Conservation (phyloP, 2,113 vertebrate genomes). For the Engraulis encrasicolus region DNA sequence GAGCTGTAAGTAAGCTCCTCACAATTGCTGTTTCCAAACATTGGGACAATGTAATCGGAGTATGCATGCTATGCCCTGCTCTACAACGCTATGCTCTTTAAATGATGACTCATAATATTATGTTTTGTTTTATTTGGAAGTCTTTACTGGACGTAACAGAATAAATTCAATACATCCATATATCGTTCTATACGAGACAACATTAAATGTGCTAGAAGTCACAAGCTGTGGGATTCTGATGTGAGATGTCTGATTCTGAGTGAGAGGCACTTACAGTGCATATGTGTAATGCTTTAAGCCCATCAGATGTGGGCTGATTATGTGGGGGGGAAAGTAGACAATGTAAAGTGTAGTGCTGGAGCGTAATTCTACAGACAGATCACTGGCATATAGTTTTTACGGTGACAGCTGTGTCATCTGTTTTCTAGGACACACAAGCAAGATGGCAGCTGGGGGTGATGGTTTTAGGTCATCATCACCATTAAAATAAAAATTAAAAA, state of each 20-base stretch:
- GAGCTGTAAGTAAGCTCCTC: background rate
- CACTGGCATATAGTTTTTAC: conserved; percentile 67
- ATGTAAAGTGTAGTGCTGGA: conserved; percentile 66
- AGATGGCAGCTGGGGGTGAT: conserved; percentile 69
- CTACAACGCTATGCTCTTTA: background rate
- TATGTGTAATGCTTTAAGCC: conserved; percentile 21
- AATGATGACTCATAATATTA: background rate
- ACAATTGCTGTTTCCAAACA: background rate
- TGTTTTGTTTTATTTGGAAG: background rate
- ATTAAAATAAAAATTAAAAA: conserved; percentile 74
- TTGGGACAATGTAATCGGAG: background rate
- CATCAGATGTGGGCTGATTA: conserved; percentile 5
- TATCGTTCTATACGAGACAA: background rate
- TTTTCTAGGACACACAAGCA: conserved; percentile 77
- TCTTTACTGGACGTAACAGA: background rate
- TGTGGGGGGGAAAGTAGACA: conserved; percentile 43
- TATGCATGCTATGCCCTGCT: background rate
- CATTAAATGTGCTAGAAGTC: background rate
- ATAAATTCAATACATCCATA: background rate
- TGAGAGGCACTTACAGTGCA: conserved; percentile 22
- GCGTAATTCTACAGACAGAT: conserved; percentile 72
- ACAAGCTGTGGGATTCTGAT: background rate
- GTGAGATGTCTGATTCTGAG: too few species aligned
- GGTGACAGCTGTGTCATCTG: conserved; percentile 76
- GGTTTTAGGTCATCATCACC: conserved; percentile 76